phyloP scores from a whole-genome alignment of 2,113 vertebrate genomes.

The Daboia siamensis region DNA sequence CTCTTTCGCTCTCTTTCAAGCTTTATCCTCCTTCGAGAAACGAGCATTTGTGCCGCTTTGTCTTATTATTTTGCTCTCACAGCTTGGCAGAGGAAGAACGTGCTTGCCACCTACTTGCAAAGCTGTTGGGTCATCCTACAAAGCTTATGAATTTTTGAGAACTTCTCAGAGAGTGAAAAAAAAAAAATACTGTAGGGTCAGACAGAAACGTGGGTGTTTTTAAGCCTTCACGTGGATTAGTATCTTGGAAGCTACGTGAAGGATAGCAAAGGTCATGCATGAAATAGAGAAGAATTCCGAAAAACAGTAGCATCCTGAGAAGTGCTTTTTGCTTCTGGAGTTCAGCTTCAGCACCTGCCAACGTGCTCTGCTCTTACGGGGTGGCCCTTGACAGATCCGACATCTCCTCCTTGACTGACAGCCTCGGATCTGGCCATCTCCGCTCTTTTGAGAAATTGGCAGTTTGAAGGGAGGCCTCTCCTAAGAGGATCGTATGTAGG shows the following conservation, averaged over 20 bases:
- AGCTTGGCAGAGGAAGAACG: not conserved
- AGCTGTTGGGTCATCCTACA: not conserved
- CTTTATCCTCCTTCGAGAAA: not conserved
- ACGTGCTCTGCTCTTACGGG: not conserved
- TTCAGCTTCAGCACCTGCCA: not conserved
- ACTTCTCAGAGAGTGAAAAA: not conserved
- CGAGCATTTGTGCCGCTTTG: not conserved
- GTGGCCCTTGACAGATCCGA: not conserved
- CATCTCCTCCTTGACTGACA: not conserved
- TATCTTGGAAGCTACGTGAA: not conserved
- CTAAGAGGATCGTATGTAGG: not conserved
- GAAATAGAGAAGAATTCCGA: constrained; percentile 11
- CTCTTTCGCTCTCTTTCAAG: not conserved
- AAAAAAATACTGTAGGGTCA: not conserved
- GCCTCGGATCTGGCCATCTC: not conserved
- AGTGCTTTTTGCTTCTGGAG: not conserved
- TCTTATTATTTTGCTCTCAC: not conserved
- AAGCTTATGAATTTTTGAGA: not conserved
- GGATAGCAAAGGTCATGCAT: not conserved
- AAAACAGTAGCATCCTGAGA: not conserved
- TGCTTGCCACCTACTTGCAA: not conserved
- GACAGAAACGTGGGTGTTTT: no score
- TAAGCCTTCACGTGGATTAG: constrained; percentile 5
- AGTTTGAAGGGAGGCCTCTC: not conserved
- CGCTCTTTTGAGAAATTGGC: not conserved